phyloP scores from a whole-genome alignment of 2,888 invertebrate genomes.

The Blastobasis lacticolella region DNA sequence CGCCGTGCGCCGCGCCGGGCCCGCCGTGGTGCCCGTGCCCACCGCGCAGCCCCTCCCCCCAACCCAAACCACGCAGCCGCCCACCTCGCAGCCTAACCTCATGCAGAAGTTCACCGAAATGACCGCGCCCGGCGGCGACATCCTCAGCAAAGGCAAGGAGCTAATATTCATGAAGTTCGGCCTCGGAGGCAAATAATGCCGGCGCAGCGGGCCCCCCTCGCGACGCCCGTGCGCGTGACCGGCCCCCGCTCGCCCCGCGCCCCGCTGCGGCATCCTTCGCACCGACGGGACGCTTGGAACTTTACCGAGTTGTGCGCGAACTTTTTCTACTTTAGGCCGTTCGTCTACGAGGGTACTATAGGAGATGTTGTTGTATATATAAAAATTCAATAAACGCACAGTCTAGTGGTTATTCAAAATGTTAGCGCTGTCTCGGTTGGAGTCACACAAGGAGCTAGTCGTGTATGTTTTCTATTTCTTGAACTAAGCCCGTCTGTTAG shows the following conservation, averaged over 20 bases:
- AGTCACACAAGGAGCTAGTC: constrained; percentile 51
- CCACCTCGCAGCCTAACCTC: constrained; percentile 78
- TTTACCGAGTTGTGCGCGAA: constrained; percentile 37
- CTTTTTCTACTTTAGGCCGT: constrained; percentile 42
- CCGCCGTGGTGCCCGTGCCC: constrained; percentile 64
- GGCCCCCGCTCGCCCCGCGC: constrained; percentile 10
- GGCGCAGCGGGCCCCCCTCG: constrained; percentile 43
- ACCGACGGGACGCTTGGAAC: constrained; percentile 14
- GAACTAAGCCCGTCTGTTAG: constrained; percentile 57
- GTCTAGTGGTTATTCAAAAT: constrained; percentile 67
- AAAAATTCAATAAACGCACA: constrained; percentile 72
- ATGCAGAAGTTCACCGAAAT: constrained; percentile 94
- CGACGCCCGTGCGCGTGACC: constrained; percentile 8
- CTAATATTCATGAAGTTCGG: constrained; percentile 96
- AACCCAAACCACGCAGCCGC: constrained; percentile 48
- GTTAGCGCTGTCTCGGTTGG: constrained; percentile 64
- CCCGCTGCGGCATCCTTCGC: constrained; percentile 9
- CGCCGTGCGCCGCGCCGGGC: constrained; percentile 62
- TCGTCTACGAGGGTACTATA: constrained; percentile 39
- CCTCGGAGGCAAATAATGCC: constrained; percentile 82
- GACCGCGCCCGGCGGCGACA: constrained; percentile 91
- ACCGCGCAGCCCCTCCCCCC: constrained; percentile 46
- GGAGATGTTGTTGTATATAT: constrained; percentile 53
- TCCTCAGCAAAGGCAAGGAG: constrained; percentile 94
- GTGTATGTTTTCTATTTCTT: constrained; percentile 55